phyloP scores from a whole-genome alignment of 2,113 vertebrate species.

The Zapornia atra region DNA sequence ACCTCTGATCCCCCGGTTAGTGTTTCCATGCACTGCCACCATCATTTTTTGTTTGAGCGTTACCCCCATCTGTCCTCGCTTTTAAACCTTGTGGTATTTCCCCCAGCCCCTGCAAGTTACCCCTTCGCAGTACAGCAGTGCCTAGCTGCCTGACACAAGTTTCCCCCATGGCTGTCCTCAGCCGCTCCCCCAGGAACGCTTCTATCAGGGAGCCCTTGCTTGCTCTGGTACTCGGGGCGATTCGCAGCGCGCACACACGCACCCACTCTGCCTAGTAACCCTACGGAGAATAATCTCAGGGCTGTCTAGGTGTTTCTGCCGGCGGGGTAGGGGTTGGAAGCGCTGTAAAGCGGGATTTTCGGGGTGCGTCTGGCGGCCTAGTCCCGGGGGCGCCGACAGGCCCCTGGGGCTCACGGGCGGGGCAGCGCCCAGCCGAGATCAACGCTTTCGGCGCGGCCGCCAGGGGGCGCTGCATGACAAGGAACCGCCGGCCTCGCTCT shows the following conservation, averaged over 20 bases:
- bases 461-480: not conserved
- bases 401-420: not conserved
- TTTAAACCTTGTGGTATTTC: not conserved
- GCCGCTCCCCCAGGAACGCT: fast-evolving
- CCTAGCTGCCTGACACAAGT: no score
- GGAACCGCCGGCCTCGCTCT: not conserved
- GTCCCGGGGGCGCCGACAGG: no score
- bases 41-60: not conserved
- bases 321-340: fast-evolving
- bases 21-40: not conserved
- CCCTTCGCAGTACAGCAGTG: fast-evolving
- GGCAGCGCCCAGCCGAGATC: no score
- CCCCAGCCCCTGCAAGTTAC: fast-evolving
- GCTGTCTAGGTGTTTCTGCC: not conserved
- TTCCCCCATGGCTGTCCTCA: not conserved
- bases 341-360: fast-evolving
- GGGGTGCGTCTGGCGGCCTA: no score
- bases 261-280: fast-evolving
- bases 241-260: no score
- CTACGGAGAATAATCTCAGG: fast-evolving
- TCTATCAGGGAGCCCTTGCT: fast-evolving
- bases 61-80: not conserved
- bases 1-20: not conserved
- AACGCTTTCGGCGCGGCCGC: not conserved
- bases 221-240: fast-evolving